These are phyloP conservation scores for Nyleta sp. DNA, from an alignment of 2,888 invertebrate genomes.

Conservation along the genomic window DNA sequence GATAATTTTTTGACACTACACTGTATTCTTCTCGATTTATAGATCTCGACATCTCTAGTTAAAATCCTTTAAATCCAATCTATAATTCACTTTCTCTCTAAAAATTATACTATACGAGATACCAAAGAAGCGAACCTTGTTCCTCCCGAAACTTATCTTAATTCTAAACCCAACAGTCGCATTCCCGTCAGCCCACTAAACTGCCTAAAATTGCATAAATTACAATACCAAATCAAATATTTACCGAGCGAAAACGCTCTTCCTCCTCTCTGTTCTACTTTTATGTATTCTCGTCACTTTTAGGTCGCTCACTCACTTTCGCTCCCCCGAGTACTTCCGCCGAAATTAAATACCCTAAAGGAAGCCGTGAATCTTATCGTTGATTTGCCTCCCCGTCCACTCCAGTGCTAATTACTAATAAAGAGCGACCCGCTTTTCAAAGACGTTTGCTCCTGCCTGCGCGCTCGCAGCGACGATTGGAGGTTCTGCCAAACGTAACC, in stretches of 20 bases:
- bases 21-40: too few species aligned
- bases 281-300: slow-evolving; percentile 1
- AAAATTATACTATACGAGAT: too few species aligned
- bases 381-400: background rate
- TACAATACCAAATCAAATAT: slow-evolving; percentile 11
- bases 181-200: background rate
- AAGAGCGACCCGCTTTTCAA: slow-evolving; percentile 32
- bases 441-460: slow-evolving; percentile 36
- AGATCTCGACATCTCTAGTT: too few species aligned
- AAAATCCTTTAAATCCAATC: too few species aligned
- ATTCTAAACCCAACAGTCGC: too few species aligned
- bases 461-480: slow-evolving; percentile 10
- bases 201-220: background rate
- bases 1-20: too few species aligned
- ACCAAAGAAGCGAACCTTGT: too few species aligned
- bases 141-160: too few species aligned
- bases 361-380: slow-evolving; percentile 16
- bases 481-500: slow-evolving; percentile 45
- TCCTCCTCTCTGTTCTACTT: background rate
- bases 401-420: slow-evolving; percentile 26
- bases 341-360: slow-evolving; percentile 10
- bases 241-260: background rate
- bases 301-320: background rate
- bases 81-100: too few species aligned
- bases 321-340: background rate